Conservation (phyloP, 2,888 invertebrate genomes). For the Frankliniella intonsa region DNA sequence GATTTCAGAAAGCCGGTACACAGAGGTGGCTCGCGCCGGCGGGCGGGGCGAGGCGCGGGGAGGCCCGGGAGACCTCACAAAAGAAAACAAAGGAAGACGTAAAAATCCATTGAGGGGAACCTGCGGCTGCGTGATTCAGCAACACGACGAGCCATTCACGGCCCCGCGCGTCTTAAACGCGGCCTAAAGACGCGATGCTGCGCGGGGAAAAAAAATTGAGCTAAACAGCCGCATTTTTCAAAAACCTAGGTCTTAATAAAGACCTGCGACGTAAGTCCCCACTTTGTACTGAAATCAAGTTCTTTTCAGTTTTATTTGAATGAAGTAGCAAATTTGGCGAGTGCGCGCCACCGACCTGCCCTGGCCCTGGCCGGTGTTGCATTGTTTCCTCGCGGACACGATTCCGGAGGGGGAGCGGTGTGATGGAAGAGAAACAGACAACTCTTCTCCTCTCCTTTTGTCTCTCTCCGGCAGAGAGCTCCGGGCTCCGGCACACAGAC, state of each 20-base stretch:
- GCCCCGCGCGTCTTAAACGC: not conserved
- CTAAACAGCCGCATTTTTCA: not conserved
- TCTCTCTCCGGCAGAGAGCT: no score
- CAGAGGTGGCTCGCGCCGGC: not conserved
- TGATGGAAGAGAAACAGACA: not conserved
- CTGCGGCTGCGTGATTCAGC: constrained; percentile 18
- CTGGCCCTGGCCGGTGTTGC: not conserved
- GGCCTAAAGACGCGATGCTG: not conserved
- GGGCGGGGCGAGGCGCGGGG: not conserved
- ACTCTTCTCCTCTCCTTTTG: not conserved
- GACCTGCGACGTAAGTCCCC: no score
- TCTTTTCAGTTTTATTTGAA: no score
- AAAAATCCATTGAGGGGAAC: constrained; percentile 16
- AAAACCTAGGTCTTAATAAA: not conserved
- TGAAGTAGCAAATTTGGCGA: no score
- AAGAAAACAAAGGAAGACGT: constrained; percentile 14
- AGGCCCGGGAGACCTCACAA: not conserved
- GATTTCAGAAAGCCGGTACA: no score
- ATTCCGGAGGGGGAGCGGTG: no score
- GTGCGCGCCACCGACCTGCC: not conserved
- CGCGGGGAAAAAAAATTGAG: not conserved
- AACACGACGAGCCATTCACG: not conserved
- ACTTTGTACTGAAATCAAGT: not conserved
- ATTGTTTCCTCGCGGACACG: no score
- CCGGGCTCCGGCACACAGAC: no score